phyloP scores from a whole-genome alignment of 2,888 invertebrate species.

The Drosophila yooni region DNA sequence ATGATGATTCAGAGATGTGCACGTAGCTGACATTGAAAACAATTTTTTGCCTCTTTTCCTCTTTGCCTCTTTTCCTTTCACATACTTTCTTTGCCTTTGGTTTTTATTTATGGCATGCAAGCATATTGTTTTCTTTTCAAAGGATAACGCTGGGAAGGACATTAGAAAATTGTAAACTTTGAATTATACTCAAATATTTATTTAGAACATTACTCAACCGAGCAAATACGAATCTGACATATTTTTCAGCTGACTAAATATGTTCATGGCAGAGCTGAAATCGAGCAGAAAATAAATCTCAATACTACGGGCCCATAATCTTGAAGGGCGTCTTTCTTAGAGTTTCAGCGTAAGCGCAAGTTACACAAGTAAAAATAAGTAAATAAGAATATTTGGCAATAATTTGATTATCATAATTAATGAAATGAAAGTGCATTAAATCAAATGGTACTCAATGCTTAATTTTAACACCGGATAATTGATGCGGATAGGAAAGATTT shows the following conservation, averaged over 20 bases:
- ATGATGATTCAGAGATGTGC: slow-evolving; percentile 27
- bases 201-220: background rate
- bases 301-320: background rate
- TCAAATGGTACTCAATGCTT: slow-evolving; percentile 8
- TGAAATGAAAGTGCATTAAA: background rate
- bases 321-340: background rate
- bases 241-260: too few species aligned
- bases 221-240: background rate
- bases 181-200: background rate
- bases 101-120: slow-evolving; percentile 1
- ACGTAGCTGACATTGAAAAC: slow-evolving; percentile 44
- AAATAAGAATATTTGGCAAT: background rate
- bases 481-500: slow-evolving; percentile 3
- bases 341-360: too few species aligned
- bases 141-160: background rate
- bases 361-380: background rate
- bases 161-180: background rate
- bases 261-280: background rate
- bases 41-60: slow-evolving; percentile 4
- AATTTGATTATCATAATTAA: slow-evolving; percentile 7
- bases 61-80: background rate
- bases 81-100: background rate
- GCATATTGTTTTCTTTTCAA: background rate
- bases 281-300: background rate
- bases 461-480: slow-evolving; percentile 32